phyloP scores from a whole-genome alignment of 2,888 invertebrate genomes.

The Rhingia rostrata region DNA sequence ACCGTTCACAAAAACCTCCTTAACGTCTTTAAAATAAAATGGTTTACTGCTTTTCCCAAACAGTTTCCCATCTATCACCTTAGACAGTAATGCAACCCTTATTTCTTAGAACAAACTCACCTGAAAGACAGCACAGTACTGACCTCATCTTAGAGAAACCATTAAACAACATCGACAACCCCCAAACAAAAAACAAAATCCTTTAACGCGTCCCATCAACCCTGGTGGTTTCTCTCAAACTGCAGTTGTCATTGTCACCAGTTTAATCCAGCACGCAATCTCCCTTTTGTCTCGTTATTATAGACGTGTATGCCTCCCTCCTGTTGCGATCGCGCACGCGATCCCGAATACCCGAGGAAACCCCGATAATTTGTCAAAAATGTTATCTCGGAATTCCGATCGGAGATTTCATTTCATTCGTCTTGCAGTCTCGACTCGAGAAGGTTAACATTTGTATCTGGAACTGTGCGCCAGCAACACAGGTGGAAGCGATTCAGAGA shows the following conservation, averaged over 20 bases:
- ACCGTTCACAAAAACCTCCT: no score
- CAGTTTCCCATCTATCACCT: no score
- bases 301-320: constrained; percentile 25
- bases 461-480: constrained; percentile 55
- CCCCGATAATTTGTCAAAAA: constrained; percentile 74
- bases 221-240: constrained; percentile 50
- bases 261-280: constrained; percentile 35
- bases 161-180: constrained; percentile 61
- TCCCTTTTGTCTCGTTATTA: constrained; percentile 6
- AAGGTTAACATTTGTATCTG: constrained; percentile 63
- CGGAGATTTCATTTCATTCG: constrained; percentile 51
- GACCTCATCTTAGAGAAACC: background rate
- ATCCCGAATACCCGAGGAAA: constrained; percentile 69
- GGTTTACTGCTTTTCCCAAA: no score
- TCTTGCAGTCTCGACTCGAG: background rate
- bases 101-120: no score
- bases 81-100: no score
- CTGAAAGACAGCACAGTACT: no score
- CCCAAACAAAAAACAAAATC: constrained; percentile 62
- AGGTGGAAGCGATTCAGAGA: constrained; percentile 64
- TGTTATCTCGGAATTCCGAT: constrained; percentile 68
- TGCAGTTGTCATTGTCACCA: constrained; percentile 65
- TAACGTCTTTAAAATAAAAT: no score
- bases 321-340: constrained; percentile 67
- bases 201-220: background rate